These are phyloP conservation scores for Cactoblastis cactorum DNA, from an alignment of 2,888 invertebrate genomes.

Conservation along the genomic window DNA sequence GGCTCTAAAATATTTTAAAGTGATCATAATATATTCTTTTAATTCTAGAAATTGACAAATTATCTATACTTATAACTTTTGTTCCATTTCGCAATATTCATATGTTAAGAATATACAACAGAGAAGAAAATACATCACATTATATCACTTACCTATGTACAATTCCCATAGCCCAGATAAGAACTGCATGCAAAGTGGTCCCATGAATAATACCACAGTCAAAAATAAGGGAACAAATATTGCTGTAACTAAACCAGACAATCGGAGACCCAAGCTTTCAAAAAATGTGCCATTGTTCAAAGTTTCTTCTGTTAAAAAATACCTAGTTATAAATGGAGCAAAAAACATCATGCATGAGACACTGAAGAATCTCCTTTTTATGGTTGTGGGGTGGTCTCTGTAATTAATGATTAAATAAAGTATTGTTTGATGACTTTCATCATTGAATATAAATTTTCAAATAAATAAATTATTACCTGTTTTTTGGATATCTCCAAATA, in stretches of 20 bases:
- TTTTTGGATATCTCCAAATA: slow-evolving; percentile 88
- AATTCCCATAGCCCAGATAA: slow-evolving; percentile 83
- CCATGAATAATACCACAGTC: slow-evolving; percentile 89
- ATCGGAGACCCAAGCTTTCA: slow-evolving; percentile 87
- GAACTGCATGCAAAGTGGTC: slow-evolving; percentile 88
- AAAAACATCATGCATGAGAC: slow-evolving; percentile 89
- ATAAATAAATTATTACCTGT: slow-evolving; percentile 82
- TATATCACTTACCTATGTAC: slow-evolving; percentile 78
- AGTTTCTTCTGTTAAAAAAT: slow-evolving; percentile 82
- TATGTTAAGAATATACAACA: too few relatives aligned
- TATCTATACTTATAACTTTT: too few relatives aligned
- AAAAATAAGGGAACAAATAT: slow-evolving; percentile 85
- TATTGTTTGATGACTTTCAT: too few relatives aligned
- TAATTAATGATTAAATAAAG: too few relatives aligned
- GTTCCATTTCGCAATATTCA: too few relatives aligned
- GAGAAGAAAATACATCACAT: too few relatives aligned
- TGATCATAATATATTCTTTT: too few relatives aligned
- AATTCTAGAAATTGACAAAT: too few relatives aligned
- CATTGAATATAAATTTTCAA: too few relatives aligned
- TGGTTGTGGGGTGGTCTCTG: slow-evolving; percentile 93
- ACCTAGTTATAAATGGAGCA: slow-evolving; percentile 87
- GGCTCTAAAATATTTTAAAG: slow-evolving; percentile 80
- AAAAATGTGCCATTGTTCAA: slow-evolving; percentile 81
- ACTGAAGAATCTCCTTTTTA: slow-evolving; percentile 92
- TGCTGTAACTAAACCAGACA: slow-evolving; percentile 86